Evolutionary conservation across 2,797 vertebrate species (phyloP).

Genomic region (Acanthornis magna): DNA sequence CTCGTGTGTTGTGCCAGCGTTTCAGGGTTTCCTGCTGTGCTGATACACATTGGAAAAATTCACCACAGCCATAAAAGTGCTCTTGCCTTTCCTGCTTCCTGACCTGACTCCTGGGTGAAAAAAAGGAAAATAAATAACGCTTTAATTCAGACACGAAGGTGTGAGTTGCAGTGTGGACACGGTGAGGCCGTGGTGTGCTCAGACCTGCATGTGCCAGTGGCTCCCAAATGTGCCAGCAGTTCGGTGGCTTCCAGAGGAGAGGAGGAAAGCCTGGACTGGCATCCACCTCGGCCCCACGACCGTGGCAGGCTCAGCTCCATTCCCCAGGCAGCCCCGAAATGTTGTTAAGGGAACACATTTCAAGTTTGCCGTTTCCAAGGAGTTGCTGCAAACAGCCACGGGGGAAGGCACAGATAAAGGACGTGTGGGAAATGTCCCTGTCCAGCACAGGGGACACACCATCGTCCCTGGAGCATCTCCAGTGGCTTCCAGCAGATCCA

Average conservation of each 20-base stretch:
- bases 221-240: neutral
- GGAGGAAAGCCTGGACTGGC: neutral
- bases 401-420: neutral
- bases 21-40: neutral
- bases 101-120: neutral
- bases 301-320: neutral
- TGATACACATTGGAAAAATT: rapidly evolving
- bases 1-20: neutral
- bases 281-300: rapidly evolving
- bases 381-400: neutral
- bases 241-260: rapidly evolving
- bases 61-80: neutral
- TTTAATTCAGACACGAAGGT: neutral
- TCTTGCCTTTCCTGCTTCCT: neutral
- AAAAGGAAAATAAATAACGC: neutral
- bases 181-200: neutral
- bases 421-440: neutral
- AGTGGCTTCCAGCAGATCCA: rapidly evolving
- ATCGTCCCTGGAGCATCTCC: neutral
- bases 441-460: neutral
- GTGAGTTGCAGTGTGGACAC: neutral
- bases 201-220: neutral
- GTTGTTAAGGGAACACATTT: slow-evolving; percentile 38
- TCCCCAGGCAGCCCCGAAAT: neutral
- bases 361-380: slow-evolving; percentile 7